phyloP scores from a whole-genome alignment of 2,888 invertebrate species.

The Ceratothoa steindachneri region DNA sequence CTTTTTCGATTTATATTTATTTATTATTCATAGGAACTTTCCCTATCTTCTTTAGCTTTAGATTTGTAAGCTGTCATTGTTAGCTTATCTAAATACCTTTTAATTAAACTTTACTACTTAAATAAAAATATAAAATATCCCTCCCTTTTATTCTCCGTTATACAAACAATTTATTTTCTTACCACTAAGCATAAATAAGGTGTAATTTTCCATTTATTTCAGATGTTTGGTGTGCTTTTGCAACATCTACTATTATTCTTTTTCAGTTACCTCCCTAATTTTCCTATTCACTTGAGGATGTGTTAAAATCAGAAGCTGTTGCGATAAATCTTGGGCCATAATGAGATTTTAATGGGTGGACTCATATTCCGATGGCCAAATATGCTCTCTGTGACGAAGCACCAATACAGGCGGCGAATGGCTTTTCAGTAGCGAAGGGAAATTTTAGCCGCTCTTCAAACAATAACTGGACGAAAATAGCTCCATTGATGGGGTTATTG shows the following conservation, averaged over 20 bases:
- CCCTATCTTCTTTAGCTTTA: too few relatives aligned
- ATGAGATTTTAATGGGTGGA: conserved; percentile 13
- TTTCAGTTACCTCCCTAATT: background rate
- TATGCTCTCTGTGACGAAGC: background rate
- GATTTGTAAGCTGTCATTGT: too few relatives aligned
- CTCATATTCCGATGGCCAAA: background rate
- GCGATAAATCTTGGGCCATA: background rate
- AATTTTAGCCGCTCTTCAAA: background rate
- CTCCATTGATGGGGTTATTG: too few relatives aligned
- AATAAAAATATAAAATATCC: too few relatives aligned
- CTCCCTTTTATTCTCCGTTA: too few relatives aligned
- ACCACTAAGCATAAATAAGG: background rate
- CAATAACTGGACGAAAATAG: background rate
- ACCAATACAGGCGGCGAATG: background rate
- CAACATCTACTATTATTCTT: background rate
- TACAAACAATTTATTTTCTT: too few relatives aligned
- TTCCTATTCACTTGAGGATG: background rate
- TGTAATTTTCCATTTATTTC: too few relatives aligned
- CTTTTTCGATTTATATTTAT: too few relatives aligned
- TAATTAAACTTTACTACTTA: too few relatives aligned
- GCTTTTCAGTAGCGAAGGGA: background rate
- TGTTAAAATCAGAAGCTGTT: conserved; percentile 5
- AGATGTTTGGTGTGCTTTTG: background rate
- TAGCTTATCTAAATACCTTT: too few relatives aligned
- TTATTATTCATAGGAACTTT: too few relatives aligned